phyloP scores from a whole-genome alignment of 2,888 invertebrate species.

The Hesperia comma region DNA sequence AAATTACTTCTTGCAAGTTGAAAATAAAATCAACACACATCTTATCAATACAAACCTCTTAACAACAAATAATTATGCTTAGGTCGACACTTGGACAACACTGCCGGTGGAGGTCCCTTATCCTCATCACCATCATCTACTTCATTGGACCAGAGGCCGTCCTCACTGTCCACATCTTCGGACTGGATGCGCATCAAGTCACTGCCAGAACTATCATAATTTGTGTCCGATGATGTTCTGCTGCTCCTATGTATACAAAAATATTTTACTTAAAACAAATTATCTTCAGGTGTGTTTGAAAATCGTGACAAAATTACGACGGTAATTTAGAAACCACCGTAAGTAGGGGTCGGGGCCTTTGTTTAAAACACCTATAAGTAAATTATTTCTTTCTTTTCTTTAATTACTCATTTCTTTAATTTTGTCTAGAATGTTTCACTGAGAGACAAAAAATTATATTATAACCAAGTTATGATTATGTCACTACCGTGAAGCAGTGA shows the following conservation, averaged over 20 bases:
- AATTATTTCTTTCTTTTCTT: too few relatives aligned
- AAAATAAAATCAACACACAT: not conserved
- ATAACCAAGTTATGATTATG: too few relatives aligned
- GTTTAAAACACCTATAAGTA: too few relatives aligned
- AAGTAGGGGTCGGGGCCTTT: too few relatives aligned
- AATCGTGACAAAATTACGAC: too few relatives aligned
- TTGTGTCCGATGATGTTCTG: slow-evolving; percentile 42
- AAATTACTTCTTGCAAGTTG: too few relatives aligned
- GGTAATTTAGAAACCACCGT: too few relatives aligned
- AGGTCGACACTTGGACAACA: slow-evolving; percentile 85
- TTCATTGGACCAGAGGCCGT: slow-evolving; percentile 51
- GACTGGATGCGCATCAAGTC: slow-evolving; percentile 18
- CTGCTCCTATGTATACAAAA: slow-evolving; percentile 37
- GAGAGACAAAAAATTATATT: too few relatives aligned
- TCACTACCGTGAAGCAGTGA: too few relatives aligned
- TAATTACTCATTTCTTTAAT: too few relatives aligned
- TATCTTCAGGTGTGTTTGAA: too few relatives aligned
- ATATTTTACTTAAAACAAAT: not conserved
- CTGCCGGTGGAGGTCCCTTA: slow-evolving; percentile 63
- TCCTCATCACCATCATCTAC: slow-evolving; percentile 57
- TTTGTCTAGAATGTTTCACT: too few relatives aligned
- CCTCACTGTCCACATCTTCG: slow-evolving; percentile 63
- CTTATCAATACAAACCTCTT: slow-evolving; percentile 63
- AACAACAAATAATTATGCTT: slow-evolving; percentile 87
- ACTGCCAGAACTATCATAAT: slow-evolving; percentile 29